Conservation (phyloP, 2,888 invertebrate genomes). For the Bombylius major region DNA sequence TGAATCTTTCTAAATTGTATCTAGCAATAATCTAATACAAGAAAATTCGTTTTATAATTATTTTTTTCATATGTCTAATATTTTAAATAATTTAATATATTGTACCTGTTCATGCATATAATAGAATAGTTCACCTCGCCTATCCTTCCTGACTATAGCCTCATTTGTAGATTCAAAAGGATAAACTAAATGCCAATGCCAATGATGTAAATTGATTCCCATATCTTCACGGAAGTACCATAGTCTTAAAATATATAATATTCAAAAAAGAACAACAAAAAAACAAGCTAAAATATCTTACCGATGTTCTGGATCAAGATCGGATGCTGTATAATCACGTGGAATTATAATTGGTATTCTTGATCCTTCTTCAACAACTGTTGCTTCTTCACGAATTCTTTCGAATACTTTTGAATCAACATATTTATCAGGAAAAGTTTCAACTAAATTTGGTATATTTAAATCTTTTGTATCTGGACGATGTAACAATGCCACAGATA, state of each 20-base stretch:
- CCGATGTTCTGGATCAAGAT: conserved; percentile 58
- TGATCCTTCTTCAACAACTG: conserved; percentile 43
- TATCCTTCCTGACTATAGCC: conserved; percentile 47
- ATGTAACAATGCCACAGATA: conserved; percentile 59
- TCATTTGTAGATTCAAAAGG: conserved; percentile 54
- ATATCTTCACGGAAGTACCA: conserved; percentile 51
- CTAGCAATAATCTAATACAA: conserved; percentile 33
- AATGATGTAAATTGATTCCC: conserved; percentile 42
- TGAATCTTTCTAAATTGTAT: conserved; percentile 59
- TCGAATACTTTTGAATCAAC: conserved; percentile 43
- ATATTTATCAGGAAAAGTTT: conserved; percentile 49
- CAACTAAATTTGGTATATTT: conserved; percentile 43
- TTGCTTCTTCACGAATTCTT: conserved; percentile 41
- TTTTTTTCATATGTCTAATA: too few species aligned
- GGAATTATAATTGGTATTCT: conserved; percentile 46
- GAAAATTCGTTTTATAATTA: too few species aligned
- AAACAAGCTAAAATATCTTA: neutral
- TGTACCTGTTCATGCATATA: conserved; percentile 56
- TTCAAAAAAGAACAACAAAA: neutral
- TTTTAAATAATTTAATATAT: too few species aligned
- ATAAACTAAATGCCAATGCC: conserved; percentile 54
- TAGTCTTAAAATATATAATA: conserved; percentile 38
- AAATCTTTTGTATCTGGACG: conserved; percentile 43
- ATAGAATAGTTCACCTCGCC: conserved; percentile 66
- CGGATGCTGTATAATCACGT: conserved; percentile 55